phyloP scores from a whole-genome alignment of 2,113 vertebrate genomes.

The Toxotes jaculatrix region DNA sequence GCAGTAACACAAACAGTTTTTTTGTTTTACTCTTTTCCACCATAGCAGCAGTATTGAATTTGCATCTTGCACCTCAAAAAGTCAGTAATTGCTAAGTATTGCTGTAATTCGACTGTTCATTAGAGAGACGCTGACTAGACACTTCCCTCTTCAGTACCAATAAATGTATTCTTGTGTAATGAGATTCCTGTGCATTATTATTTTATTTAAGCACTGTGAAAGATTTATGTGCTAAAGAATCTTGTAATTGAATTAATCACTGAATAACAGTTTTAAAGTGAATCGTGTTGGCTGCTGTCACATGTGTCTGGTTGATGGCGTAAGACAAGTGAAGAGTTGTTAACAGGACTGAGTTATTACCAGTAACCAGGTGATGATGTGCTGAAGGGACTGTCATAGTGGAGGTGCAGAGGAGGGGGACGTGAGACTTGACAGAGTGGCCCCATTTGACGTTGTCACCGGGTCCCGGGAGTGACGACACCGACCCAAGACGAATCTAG shows the following conservation, averaged over 20 bases:
- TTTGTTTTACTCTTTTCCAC: not conserved
- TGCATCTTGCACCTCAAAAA: slow-evolving; percentile 38
- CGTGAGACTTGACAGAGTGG: slow-evolving; percentile 42
- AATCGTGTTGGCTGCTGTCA: not conserved
- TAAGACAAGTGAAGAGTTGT: not conserved
- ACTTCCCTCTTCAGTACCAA: not conserved
- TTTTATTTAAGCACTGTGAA: slow-evolving; percentile 4
- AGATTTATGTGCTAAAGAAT: not conserved
- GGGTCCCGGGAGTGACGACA: slow-evolving; percentile 46
- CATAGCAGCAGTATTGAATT: slow-evolving; percentile 10
- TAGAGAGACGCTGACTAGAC: slow-evolving; percentile 35
- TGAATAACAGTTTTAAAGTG: not conserved
- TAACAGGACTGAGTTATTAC: not conserved
- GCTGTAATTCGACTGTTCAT: slow-evolving; percentile 58
- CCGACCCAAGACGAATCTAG: slow-evolving; percentile 47
- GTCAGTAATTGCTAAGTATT: slow-evolving; percentile 18
- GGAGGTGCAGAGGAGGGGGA: slow-evolving; percentile 4
- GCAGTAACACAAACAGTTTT: not conserved
- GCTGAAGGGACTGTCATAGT: slow-evolving; percentile 29
- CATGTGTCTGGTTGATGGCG: not conserved
- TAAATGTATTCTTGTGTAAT: slow-evolving; percentile 41
- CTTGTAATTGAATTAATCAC: slow-evolving; percentile 18
- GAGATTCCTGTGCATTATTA: slow-evolving; percentile 27
- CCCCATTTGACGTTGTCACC: slow-evolving; percentile 56
- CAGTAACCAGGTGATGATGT: slow-evolving; percentile 37